Percentiles rank a stretch among this genome's conserved stretches.
Evolutionary conservation across 1,140 invertebrate species (phyloP).

Genomic region (Achroia grisella): DNA sequence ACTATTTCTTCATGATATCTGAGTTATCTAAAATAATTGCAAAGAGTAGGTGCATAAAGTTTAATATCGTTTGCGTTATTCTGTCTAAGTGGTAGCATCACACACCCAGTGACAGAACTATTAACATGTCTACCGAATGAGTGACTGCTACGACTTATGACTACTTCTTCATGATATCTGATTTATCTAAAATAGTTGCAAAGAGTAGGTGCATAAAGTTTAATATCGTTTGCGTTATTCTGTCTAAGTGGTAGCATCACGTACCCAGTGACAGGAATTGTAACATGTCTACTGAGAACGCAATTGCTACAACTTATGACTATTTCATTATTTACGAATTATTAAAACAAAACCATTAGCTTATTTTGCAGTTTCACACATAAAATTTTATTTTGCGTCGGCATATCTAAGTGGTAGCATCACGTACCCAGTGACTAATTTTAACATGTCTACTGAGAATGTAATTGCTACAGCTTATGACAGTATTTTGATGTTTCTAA

Average conservation of each 20-base stretch:
- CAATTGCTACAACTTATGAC: slow-evolving; percentile 7
- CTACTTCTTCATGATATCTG: no score
- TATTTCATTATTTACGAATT: neutral
- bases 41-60: no score
- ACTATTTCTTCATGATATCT: neutral
- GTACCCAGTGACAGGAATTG: slow-evolving; percentile 32
- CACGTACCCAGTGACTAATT: slow-evolving; percentile 19
- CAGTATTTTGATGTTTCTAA: no score
- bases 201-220: no score
- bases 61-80: no score
- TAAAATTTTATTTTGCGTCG: no score
- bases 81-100: slow-evolving; percentile 3
- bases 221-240: no score
- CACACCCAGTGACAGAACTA: slow-evolving; percentile 20
- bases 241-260: no score
- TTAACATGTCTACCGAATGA: slow-evolving; percentile 18
- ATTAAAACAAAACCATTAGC: neutral
- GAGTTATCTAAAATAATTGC: neutral
- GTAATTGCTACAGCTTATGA: slow-evolving; percentile 3
- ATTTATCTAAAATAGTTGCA: no score
- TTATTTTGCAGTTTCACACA: slow-evolving; percentile 13
- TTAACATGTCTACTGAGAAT: slow-evolving; percentile 19
- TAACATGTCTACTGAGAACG: slow-evolving; percentile 16
- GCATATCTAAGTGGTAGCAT: neutral
- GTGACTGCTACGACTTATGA: slow-evolving; percentile 5